phyloP scores from a whole-genome alignment of 2,113 vertebrate genomes.

The Heliornis fulica region DNA sequence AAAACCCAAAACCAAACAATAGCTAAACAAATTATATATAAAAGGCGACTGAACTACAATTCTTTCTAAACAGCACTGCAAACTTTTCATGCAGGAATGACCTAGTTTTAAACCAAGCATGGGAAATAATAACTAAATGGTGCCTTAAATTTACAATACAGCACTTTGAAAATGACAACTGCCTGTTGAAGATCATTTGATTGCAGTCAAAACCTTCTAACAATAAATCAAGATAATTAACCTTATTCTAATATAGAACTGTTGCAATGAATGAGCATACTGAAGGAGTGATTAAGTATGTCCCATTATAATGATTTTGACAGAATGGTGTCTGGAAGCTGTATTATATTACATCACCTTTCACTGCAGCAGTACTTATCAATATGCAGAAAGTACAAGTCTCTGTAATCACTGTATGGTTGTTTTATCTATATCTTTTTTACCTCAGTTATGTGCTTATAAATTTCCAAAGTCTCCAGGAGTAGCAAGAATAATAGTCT shows the following conservation, averaged over 20 bases:
- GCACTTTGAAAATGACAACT: background rate
- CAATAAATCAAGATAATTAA: background rate
- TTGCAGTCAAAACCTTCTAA: background rate
- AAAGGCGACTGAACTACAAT: background rate
- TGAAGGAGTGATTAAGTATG: background rate
- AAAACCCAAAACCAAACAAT: conserved; percentile 53
- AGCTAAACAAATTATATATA: background rate
- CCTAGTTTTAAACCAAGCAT: background rate
- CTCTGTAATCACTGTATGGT: background rate
- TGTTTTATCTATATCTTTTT: background rate
- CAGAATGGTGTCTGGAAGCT: background rate
- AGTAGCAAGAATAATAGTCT: background rate
- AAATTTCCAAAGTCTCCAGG: background rate
- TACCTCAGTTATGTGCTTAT: background rate
- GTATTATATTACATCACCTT: background rate
- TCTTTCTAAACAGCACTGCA: background rate
- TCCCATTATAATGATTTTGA: background rate
- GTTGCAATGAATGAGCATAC: background rate
- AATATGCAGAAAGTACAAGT: background rate
- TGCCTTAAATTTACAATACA: background rate
- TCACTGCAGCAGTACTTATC: background rate
- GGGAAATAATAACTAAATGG: background rate
- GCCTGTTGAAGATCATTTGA: background rate
- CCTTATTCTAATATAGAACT: background rate
- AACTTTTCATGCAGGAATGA: background rate